Base-by-base conservation (phyloP, 1,140 invertebrate genomes). In the Drosophila lacteicornis region DNA sequence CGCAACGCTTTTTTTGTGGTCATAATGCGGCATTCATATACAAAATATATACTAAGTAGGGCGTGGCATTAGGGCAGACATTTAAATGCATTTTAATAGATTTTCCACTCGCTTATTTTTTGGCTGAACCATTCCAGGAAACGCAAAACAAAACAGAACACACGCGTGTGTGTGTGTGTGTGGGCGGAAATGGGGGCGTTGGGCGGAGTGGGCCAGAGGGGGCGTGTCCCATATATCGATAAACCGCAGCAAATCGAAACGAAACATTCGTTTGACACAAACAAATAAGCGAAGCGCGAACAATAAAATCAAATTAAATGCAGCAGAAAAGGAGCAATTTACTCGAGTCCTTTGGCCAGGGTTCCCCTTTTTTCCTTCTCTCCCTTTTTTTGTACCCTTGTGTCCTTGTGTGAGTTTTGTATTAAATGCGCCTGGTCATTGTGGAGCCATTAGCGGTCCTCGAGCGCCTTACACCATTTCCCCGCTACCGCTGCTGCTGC, bases 61-160 rank as follows among this genome's bases (percentile, higher is more conserved):
- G 79, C 80, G 79, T 81, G 63, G 49, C 73, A 47, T 11, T 27
- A 3, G 17, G 40, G 53, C 67, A 76, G 59, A 78, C 82, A 85
- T 85, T 85, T 85, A 85, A 85, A 85, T 85, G 81, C 82, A 85
- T 85, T 85, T 85, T 78, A 85, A 85, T 84, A 78, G 76, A 71
- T 58, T 79, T 79, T 60, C 51, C 51, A 57, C 22, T 70, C 40
- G 17, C 12, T 70, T 25, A 25, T 38, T 25, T 56, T 40, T 38
- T 22, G 40, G 4, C 2, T 2, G 4, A 30, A 33, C 13, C 13
- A 12, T 51, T 47, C 38, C 61, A 51, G 65, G 58, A 70, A 77
- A 46, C 56, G 75, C 58, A 50, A 78, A 79, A 77, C 74, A 78
- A 68, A 61, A 69, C 74, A 78, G 60, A 61, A 69, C 63, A 60